Conservation (phyloP, 2,888 invertebrate genomes). For the Prenolepis imparis region DNA sequence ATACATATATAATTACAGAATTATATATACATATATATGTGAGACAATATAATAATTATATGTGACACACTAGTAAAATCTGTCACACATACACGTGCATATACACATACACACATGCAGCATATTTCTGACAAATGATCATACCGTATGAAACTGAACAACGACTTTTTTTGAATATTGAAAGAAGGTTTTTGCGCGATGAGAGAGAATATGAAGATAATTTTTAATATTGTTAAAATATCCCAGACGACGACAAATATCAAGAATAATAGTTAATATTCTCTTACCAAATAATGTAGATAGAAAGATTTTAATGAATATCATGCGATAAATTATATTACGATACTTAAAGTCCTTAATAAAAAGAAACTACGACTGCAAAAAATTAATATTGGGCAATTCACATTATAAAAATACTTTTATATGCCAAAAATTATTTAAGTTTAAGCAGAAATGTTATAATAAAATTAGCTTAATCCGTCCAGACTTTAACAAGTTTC, state of each 20-base stretch:
- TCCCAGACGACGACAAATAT: background rate
- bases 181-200: conserved; percentile 14
- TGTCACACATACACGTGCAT: conserved; percentile 9
- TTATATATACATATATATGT: conserved; percentile 17
- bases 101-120: conserved; percentile 4
- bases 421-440: conserved; percentile 61
- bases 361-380: conserved; percentile 1
- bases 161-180: conserved; percentile 25
- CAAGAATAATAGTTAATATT: conserved; percentile 27
- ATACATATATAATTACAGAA: background rate
- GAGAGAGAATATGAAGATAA: conserved; percentile 4
- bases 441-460: conserved; percentile 63
- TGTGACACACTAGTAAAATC: conserved; percentile 37
- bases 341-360: background rate
- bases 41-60: conserved; percentile 46
- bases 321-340: conserved; percentile 11
- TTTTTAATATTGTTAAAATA: background rate
- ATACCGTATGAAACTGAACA: conserved; percentile 29
- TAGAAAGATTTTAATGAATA: background rate
- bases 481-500: conserved; percentile 72
- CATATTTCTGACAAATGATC: conserved; percentile 2
- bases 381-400: background rate
- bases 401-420: conserved; percentile 58
- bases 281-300: conserved; percentile 6
- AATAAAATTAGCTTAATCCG: conserved; percentile 74